These are phyloP conservation scores for Labeo rohita DNA, from an alignment of 2,113 vertebrate species.

Conservation along the genomic window DNA sequence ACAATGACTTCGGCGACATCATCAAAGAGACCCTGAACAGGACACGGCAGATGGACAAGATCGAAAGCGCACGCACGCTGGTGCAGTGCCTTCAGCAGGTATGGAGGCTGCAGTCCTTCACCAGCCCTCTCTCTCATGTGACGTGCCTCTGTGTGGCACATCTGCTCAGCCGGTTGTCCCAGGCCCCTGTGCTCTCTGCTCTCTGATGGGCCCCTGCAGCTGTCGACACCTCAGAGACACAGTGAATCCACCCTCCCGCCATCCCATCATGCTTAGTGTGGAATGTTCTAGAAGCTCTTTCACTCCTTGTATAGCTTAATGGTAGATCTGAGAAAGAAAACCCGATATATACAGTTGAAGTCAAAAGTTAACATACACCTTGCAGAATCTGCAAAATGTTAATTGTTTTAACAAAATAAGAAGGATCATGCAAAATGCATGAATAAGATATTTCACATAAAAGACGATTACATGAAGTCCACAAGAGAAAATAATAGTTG, in stretches of 20 bases:
- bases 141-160: constrained; percentile 23
- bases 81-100: constrained; percentile 89
- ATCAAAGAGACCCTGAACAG: constrained; percentile 86
- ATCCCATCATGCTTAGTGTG: constrained; percentile 26
- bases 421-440: no score
- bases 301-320: constrained; percentile 44
- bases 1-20: constrained; percentile 89
- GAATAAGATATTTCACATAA: no score
- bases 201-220: constrained; percentile 44
- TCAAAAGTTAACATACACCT: no score
- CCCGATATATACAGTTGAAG: no score
- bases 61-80: constrained; percentile 82
- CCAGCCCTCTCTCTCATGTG: constrained; percentile 25
- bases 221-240: constrained; percentile 52
- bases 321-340: constrained; percentile 24
- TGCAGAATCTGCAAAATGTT: no score
- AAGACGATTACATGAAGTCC: no score
- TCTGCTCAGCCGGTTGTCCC: constrained; percentile 40
- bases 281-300: constrained; percentile 51
- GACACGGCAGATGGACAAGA: constrained; percentile 83
- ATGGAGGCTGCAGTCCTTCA: constrained; percentile 37
- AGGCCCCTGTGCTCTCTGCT: constrained; percentile 15
- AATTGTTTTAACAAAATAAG: no score
- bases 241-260: constrained; percentile 7
- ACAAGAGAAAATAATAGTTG: no score